These are phyloP conservation scores for Tinea semifulvella DNA, from an alignment of 2,888 invertebrate genomes.

Conservation along the genomic window DNA sequence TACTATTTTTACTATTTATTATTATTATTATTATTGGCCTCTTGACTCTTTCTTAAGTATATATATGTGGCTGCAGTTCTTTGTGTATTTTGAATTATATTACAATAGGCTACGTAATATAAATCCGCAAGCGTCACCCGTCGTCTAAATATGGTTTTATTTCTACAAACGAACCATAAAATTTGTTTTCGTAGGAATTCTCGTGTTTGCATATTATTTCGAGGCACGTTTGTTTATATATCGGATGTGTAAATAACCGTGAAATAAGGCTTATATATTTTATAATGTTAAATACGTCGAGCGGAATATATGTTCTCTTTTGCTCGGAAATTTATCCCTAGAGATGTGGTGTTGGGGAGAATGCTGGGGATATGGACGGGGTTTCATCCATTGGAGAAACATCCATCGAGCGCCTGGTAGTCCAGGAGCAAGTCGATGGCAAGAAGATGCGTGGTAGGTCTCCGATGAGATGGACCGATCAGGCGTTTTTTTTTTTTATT, in stretches of 20 bases:
- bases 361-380: too few species aligned
- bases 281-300: background rate
- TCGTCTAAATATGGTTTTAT: constrained; percentile 23
- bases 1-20: background rate
- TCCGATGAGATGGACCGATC: background rate
- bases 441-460: too few species aligned
- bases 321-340: background rate
- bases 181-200: constrained; percentile 24
- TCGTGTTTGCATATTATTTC: constrained; percentile 15
- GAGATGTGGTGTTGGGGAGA: too few species aligned
- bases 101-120: background rate
- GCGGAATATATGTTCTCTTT: background rate
- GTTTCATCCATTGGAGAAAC: too few species aligned
- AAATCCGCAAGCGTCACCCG: constrained; percentile 1
- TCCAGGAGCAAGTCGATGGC: too few species aligned
- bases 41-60: too few species aligned
- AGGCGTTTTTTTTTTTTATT: too few species aligned
- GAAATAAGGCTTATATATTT: constrained; percentile 12
- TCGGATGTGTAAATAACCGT: constrained; percentile 13
- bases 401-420: too few species aligned
- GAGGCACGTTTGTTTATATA: constrained; percentile 4
- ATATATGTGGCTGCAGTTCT: background rate
- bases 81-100: constrained; percentile 2
- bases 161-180: constrained; percentile 25
- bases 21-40: background rate